These are phyloP conservation scores for Coranthus polyacanthus DNA, from an alignment of 2,797 vertebrate genomes.

Conservation along the genomic window DNA sequence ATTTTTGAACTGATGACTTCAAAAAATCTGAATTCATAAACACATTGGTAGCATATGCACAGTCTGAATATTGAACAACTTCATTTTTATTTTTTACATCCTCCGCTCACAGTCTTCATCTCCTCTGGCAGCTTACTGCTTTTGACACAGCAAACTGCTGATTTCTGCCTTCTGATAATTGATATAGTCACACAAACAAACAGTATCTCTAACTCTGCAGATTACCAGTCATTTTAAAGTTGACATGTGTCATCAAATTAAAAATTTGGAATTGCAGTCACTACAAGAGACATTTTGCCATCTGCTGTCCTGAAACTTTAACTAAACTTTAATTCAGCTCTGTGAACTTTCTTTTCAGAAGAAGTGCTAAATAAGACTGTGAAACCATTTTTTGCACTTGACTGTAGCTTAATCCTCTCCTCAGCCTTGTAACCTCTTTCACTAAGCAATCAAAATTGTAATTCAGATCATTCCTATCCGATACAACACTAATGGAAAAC, in stretches of 20 bases:
- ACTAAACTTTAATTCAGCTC: too few relatives aligned
- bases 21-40: not conserved
- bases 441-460: constrained; percentile 2
- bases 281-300: too few relatives aligned
- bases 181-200: too few relatives aligned
- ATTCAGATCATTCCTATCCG: constrained; percentile 10
- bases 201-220: too few relatives aligned
- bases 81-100: not conserved
- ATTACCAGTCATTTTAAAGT: too few relatives aligned
- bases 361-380: not conserved
- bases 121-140: not conserved
- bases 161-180: not conserved
- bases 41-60: not conserved
- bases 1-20: constrained; percentile 2
- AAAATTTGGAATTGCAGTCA: too few relatives aligned
- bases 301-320: too few relatives aligned
- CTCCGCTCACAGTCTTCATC: not conserved
- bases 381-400: constrained; percentile 5
- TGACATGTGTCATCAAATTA: too few relatives aligned
- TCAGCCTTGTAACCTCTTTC: not conserved
- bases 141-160: constrained; percentile 6
- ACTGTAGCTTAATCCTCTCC: constrained; percentile 3
- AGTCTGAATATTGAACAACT: constrained; percentile 6
- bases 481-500: constrained; percentile 10
- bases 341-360: not conserved